Evolutionary conservation across 2,888 invertebrate genomes (phyloP).

Genomic region (Agrochola circellaris): DNA sequence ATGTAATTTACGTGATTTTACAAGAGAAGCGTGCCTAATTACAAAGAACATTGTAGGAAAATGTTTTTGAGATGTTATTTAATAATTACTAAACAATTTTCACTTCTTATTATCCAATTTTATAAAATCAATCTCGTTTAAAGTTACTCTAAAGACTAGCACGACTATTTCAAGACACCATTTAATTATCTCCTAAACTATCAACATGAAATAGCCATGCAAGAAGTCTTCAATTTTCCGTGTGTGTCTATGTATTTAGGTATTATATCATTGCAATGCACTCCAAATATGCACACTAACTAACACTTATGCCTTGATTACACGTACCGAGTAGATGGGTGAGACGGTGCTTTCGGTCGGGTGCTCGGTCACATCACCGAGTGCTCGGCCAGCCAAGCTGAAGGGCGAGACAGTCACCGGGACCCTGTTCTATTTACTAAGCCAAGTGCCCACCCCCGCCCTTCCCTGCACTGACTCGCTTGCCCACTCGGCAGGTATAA

Average conservation of each 20-base stretch:
- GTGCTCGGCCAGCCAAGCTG: too few species aligned
- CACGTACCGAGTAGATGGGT: too few species aligned
- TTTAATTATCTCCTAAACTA: neutral
- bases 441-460: too few species aligned
- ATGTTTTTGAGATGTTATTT: slow-evolving; percentile 15
- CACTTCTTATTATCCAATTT: neutral
- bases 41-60: slow-evolving; percentile 15
- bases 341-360: too few species aligned
- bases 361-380: too few species aligned
- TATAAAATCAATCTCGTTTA: neutral
- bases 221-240: neutral
- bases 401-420: too few species aligned
- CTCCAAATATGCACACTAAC: neutral
- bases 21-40: slow-evolving; percentile 18
- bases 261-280: neutral
- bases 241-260: neutral
- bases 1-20: slow-evolving; percentile 36
- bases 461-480: too few species aligned
- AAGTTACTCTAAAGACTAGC: neutral
- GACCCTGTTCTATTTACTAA: too few species aligned
- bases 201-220: neutral
- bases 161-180: neutral
- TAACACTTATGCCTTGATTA: too few species aligned
- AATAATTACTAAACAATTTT: neutral
- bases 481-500: too few species aligned